Evolutionary conservation across 2,113 vertebrate species (phyloP).

Genomic region (Megaceryle maxima): DNA sequence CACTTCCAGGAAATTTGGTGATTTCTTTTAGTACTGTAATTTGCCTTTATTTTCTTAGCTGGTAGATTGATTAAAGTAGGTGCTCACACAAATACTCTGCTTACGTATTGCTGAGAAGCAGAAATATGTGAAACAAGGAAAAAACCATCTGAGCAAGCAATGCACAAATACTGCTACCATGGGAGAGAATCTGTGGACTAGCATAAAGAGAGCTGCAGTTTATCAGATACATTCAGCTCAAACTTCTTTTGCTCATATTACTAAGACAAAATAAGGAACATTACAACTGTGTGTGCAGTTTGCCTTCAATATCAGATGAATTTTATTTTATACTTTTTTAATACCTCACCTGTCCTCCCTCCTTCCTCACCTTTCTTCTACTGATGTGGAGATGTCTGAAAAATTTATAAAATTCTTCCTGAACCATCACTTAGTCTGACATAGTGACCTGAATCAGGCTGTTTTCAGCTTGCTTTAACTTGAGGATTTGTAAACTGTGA

Average conservation of each 20-base stretch:
- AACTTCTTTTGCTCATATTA: background rate
- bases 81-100: background rate
- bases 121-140: background rate
- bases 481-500: background rate
- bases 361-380: background rate
- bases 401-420: background rate
- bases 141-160: background rate
- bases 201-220: background rate
- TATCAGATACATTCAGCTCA: background rate
- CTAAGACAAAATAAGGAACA: background rate
- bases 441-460: background rate
- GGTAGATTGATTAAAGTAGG: background rate
- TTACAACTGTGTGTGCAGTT: background rate
- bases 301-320: background rate
- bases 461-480: background rate
- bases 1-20: slow-evolving; percentile 26
- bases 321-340: background rate
- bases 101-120: background rate
- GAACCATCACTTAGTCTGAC: background rate
- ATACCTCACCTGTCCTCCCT: background rate
- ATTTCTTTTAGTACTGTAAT: background rate
- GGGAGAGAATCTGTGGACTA: background rate
- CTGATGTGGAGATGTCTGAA: background rate
- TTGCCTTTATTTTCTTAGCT: background rate
- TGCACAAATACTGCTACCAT: background rate